Evolutionary conservation across 2,797 vertebrate genomes (phyloP), one percentile per base, ranked within the genome.

Genomic region (Scleropages formosus): DNA sequence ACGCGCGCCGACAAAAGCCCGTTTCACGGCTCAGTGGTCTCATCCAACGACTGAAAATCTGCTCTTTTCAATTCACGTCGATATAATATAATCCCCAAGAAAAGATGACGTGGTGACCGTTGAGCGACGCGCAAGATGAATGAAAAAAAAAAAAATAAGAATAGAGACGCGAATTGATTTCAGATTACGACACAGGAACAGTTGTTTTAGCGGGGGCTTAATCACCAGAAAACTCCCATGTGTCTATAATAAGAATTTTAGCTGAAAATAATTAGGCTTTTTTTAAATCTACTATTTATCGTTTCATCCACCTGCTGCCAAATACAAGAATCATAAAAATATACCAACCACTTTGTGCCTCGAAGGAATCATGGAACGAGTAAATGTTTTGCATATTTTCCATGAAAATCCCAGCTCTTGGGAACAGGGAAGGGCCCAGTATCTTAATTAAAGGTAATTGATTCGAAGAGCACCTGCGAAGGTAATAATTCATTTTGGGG

Each of bases 361-460:
- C 53, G 70, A 66, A 73, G 46, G 22, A 22, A 70, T 71, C n/a
- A n/a, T n/a, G n/a, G 71, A 53, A 88, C 89, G 87, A 88, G 69
- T 69, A 87, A 89, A 87, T 79, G 84, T 85, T 74, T 85, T 76
- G 7, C 79, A 72, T 83, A 85, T 83, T 88, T 71, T 87, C 88
- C 85, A 31, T 79, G 86, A 86, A 86, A 89, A 87, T 80, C 81
- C 79, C 76, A 85, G 88, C 91, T 91, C 92, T 78, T 83, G 91
- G 91, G 90, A 82, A 87, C 85, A 87, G 75, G 78, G 88, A n/a
- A n/a, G n/a, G n/a, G n/a, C n/a, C n/a, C 87, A 90, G 89, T 89
- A 90, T 90, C 90, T 91, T 93, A 91, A 93, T 94, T 93, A 92
- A 39, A 92, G 88, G 87, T 92, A 93, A 93, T 92, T 92, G 90